Base-by-base conservation (phyloP, 2,797 vertebrate genomes). In the Erithacus rubecula region DNA sequence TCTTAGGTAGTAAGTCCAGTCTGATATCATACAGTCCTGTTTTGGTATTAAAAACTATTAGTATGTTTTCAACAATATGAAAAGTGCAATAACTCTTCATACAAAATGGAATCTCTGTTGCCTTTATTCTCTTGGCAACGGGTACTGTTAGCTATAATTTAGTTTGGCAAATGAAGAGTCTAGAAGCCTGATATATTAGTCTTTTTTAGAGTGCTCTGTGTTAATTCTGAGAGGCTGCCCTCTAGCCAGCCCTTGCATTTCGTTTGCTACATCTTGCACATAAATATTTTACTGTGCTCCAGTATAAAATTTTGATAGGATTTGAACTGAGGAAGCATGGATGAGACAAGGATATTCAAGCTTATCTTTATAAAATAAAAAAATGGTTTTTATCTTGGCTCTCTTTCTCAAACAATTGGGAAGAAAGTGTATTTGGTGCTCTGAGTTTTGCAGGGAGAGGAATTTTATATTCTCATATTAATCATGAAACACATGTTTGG, bases 291-390 rank as follows among this genome's bases (percentile, higher is more conserved):
- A 93, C 60, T 51, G 32, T 29, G 12, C 60, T 65, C 37, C 2
- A 6, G 12, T 64, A 95, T 83, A 71, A 94, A 96, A 87, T 14
- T 60, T 84, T 93, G 56, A 95, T 89, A 77, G 72, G 92, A 80
- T 75, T 74, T 91, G 71, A 94, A 85, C 46, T 60, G 26, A 60
- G 17, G 24, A 92, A 79, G 30, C 60, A 53, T 11, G 75, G 64
- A 53, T 53, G 39, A 84, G 46, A 80, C 44, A 71, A 81, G 22
- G 41, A 89, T 87, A 53, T 37, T 85, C 52, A 87, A 64, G 58
- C 44, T 74, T 71, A 80, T 68, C 56, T 58, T 91, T 91, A 55
- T 78, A 75, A 87, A 90, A 82, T 75, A 56, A 90, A 52, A 47
- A 81, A 93, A 79, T 56, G 1, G 0, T 34, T 76, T 79, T 69